phyloP scores from a whole-genome alignment of 2,113 vertebrate species.

The Thryonomys swinderianus region DNA sequence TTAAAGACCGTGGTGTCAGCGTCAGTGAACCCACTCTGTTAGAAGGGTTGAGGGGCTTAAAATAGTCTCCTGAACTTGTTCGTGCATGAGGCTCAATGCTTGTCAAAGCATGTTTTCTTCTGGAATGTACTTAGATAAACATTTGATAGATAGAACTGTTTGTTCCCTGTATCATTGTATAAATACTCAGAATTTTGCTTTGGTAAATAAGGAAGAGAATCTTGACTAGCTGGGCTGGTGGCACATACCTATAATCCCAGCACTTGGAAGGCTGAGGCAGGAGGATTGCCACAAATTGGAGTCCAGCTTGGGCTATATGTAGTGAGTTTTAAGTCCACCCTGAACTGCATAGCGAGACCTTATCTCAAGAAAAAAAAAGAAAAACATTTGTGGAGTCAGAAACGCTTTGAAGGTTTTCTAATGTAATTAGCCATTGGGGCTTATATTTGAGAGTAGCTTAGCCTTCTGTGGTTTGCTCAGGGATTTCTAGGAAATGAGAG shows the following conservation, averaged over 20 bases:
- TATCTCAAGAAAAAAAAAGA: neutral
- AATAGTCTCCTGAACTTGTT: neutral
- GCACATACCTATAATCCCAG: neutral
- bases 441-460: constrained; percentile 28
- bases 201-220: neutral
- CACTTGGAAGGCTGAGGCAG: neutral
- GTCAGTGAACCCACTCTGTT: constrained; percentile 34
- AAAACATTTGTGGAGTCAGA: neutral
- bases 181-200: constrained; percentile 35
- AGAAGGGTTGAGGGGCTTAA: neutral
- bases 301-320: too few species aligned
- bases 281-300: neutral
- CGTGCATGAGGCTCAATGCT: neutral
- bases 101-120: constrained; percentile 39
- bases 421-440: neutral
- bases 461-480: neutral
- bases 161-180: neutral
- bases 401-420: neutral
- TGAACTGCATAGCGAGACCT: neutral
- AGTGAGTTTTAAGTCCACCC: too few species aligned
- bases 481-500: neutral
- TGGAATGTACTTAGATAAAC: neutral
- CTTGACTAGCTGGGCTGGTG: neutral
- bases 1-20: too few species aligned
- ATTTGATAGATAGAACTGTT: constrained; percentile 30